Evolutionary conservation across 1,140 invertebrate genomes (phyloP), one percentile per base, ranked within the genome.

Genomic region (Drosophila ogumai): DNA sequence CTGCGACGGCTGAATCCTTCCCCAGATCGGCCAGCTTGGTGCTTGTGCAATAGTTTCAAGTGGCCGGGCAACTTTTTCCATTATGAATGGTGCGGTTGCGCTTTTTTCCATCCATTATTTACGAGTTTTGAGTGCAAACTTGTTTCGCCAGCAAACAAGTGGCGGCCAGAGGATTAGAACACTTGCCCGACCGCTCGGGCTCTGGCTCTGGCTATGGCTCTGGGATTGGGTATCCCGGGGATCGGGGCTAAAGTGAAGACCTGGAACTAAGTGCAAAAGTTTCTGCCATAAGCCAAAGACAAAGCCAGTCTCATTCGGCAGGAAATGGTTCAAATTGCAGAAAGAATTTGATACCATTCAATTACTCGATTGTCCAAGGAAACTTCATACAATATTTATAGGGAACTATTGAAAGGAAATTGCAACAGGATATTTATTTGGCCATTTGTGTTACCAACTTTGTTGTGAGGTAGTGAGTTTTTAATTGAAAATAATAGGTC

Each of bases 21-120:
- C 40, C 43, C 47, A 44, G 31, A 15, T 50, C 52, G 50, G 52
- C 52, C 19, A 58, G 54, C 59, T 60, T 64, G 61, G 65, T 65
- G 81, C 77, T 81, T 85, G 80, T 84, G 85, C 85, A 90, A 81
- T 88, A 90, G 78, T 88, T 82, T 88, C 74, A 77, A 88, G 85
- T 90, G 85, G 82, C 73, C 46, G 61, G 59, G 67, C 78, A 90
- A 90, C 85, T 90, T 90, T 90, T 90, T 90, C 85, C 85, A 90
- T 90, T 90, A 90, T 90, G 86, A 88, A 90, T 90, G 86, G 86
- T 86, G 82, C 86, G 85, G 86, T 85, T 90, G 86, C 85, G 81
- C 86, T 90, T 90, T 90, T 88, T 81, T 71, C 74, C 81, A 87
- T 88, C 82, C 85, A 88, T 88, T 88, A 88, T 88, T 88, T 88